Evolutionary conservation across 2,113 vertebrate genomes (phyloP), one percentile per base, ranked within the genome.

Genomic region (Chionodraco myersi): DNA sequence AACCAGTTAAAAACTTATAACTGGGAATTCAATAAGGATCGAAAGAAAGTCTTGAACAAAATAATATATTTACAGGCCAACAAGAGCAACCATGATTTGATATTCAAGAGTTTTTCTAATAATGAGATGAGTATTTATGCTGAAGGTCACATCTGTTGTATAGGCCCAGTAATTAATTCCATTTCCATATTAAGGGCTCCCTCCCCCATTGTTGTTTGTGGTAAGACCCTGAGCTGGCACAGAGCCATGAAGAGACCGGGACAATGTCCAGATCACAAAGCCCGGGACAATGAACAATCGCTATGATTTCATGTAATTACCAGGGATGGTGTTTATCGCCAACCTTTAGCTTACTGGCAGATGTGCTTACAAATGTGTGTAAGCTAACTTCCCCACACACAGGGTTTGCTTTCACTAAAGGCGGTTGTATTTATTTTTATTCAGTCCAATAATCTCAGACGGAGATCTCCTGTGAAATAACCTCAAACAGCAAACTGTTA

Each of bases 71-170:
- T 15, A 62, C 3, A 18, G 1, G 14, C 0, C 23, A 56, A 53
- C 10, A 9, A 15, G 6, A 11, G 30, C n/a, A 60, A 71, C n/a
- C 76, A 69, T 14, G 3, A 84, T 80, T 83, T 71, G 57, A 72
- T 61, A 65, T 72, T 51, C 0, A 6, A 56, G 45, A 2, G 49
- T 56, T 66, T 64, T 56, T 56, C 15, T 76, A 41, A 41, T 72
- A 78, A 83, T 60, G 30, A 80, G 74, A 86, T 59, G 76, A 84
- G 83, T 86, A 76, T 88, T 89, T 80, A 78, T 61, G 74, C 74
- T 15, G 83, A 90, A 87, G 89, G 91, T 84, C 91, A 91, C 90
- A 92, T 93, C 92, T 94, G 93, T 75, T 88, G 80, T 82, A 79
- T 85, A 77, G 78, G 77, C 51, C 10, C 59, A 13, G 86, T 92